phyloP scores from a whole-genome alignment of 2,888 invertebrate species.

The Coelopa pilipes region DNA sequence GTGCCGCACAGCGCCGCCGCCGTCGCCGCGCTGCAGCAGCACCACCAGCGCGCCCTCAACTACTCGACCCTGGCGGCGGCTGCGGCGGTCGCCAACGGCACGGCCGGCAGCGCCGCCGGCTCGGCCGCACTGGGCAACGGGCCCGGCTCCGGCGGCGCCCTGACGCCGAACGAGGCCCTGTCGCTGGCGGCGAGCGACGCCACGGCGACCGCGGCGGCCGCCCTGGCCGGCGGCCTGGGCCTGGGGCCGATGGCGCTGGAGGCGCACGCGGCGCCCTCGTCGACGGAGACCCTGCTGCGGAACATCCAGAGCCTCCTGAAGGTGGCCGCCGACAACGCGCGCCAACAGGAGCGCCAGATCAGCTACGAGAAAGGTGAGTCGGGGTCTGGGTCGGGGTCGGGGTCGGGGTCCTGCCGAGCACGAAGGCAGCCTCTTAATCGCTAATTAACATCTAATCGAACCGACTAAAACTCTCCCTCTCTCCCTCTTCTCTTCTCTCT shows the following conservation, averaged over 20 bases:
- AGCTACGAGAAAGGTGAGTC: slow-evolving; percentile 94
- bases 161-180: slow-evolving; percentile 61
- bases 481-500: slow-evolving; percentile 33
- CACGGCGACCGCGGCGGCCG: slow-evolving; percentile 59
- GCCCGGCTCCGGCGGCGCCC: slow-evolving; percentile 55
- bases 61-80: slow-evolving; percentile 80
- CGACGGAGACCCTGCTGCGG: slow-evolving; percentile 91
- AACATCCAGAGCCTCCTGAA: slow-evolving; percentile 96
- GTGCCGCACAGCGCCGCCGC: slow-evolving; percentile 48
- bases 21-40: slow-evolving; percentile 63
- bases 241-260: slow-evolving; percentile 64
- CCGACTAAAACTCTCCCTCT: slow-evolving; percentile 31
- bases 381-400: too few species aligned
- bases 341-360: slow-evolving; percentile 95
- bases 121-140: slow-evolving; percentile 59
- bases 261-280: slow-evolving; percentile 67
- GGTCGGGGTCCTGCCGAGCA: neutral
- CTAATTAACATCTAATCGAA: slow-evolving; percentile 37
- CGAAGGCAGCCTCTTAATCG: slow-evolving; percentile 13
- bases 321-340: slow-evolving; percentile 96
- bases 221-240: slow-evolving; percentile 60
- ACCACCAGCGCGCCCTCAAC: slow-evolving; percentile 77
- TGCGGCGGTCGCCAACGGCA: slow-evolving; percentile 70
- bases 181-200: slow-evolving; percentile 58
- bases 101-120: slow-evolving; percentile 48